Evolutionary conservation across 2,797 vertebrate species (phyloP).

Genomic region (Diplodus puntazzo): DNA sequence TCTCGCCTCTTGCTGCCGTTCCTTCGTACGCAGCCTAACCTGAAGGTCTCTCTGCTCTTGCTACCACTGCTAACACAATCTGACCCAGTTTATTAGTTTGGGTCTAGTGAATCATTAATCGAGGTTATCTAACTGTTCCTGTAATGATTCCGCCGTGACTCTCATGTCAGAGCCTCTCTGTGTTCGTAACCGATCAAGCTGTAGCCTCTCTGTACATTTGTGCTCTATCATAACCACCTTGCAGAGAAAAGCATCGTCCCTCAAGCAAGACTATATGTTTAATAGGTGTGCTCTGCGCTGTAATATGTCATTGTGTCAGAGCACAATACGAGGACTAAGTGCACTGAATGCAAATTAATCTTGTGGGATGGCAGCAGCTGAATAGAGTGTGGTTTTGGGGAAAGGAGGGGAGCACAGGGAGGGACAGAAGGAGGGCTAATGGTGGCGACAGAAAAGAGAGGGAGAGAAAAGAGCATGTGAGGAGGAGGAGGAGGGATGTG

Average conservation of each 20-base stretch:
- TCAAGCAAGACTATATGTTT: conserved; percentile 75
- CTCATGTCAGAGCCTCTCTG: conserved; percentile 60
- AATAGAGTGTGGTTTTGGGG: conserved; percentile 79
- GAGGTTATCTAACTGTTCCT: conserved; percentile 83
- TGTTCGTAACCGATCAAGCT: conserved; percentile 60
- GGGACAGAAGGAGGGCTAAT: conserved; percentile 81
- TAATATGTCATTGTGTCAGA: conserved; percentile 84
- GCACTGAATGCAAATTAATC: conserved; percentile 85
- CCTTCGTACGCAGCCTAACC: conserved; percentile 57
- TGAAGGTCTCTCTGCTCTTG: conserved; percentile 71
- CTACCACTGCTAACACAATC: conserved; percentile 72
- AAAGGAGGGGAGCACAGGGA: conserved; percentile 67
- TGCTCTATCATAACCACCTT: conserved; percentile 67
- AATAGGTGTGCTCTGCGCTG: conserved; percentile 80
- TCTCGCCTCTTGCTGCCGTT: conserved; percentile 33
- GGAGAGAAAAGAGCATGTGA: conserved; percentile 77
- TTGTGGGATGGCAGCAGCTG: conserved; percentile 82
- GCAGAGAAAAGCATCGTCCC: conserved; percentile 53
- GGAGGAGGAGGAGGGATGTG: conserved; percentile 60
- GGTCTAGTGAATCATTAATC: conserved; percentile 84
- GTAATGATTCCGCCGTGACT: conserved; percentile 74
- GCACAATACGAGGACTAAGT: conserved; percentile 82
- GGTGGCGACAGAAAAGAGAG: conserved; percentile 74
- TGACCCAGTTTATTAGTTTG: conserved; percentile 85
- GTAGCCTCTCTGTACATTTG: conserved; percentile 56